Conservation (phyloP, 1,140 invertebrate species). For the Trichonephila clavipes region DNA sequence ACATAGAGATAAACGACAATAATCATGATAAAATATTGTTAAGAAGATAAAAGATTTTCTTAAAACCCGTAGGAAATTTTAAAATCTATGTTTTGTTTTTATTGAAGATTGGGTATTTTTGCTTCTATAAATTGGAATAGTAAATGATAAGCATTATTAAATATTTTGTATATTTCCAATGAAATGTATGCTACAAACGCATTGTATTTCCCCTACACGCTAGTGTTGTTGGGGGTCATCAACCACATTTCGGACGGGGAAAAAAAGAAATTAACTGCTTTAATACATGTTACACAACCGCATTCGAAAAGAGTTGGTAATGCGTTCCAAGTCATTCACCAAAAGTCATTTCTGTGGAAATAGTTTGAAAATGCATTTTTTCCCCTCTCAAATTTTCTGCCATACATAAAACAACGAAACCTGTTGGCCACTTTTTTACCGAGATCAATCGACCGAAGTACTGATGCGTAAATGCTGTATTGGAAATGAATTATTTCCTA, state of each 20-base stretch:
- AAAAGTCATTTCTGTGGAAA: background rate
- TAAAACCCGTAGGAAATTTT: too few species aligned
- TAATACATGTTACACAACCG: background rate
- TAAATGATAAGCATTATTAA: too few species aligned
- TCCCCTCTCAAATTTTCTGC: too few species aligned
- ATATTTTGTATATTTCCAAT: too few species aligned
- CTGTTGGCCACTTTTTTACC: background rate
- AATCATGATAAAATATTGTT: too few species aligned
- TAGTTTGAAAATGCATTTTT: background rate
- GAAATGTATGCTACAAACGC: too few species aligned
- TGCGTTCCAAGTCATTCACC: background rate
- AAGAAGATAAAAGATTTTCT: too few species aligned
- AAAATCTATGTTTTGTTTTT: too few species aligned
- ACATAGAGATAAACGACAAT: too few species aligned
- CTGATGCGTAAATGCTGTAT: background rate
- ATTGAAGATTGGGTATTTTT: too few species aligned
- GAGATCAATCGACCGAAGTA: background rate
- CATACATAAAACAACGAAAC: background rate
- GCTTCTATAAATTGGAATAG: too few species aligned
- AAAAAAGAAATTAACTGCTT: background rate
- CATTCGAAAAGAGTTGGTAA: background rate
- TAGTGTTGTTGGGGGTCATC: background rate
- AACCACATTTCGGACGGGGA: background rate
- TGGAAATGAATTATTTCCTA: background rate
- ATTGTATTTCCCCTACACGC: too few species aligned